Evolutionary conservation across 2,113 vertebrate species (phyloP), one percentile per base, ranked within the genome.

Genomic region (Ophthalmolycus amberensis): DNA sequence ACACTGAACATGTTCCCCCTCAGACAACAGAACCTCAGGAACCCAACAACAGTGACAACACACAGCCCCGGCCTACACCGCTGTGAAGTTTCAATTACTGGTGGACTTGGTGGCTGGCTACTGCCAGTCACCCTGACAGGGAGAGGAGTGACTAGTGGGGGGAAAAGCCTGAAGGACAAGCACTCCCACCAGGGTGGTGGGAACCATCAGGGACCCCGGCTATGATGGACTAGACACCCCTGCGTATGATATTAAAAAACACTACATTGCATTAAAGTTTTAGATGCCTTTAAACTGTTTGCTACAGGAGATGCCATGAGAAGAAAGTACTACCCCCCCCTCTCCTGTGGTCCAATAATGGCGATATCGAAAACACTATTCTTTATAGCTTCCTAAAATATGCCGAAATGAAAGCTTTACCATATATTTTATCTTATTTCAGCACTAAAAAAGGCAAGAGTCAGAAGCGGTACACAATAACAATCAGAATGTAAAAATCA

Each of bases 51-150:
- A 85, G 62, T 67, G 83, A 79, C 56, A 67, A 83, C 64, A 88
- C 80, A 80, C 79, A 88, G 34, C 29, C 64, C 32, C 42, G 79
- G 80, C 82, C 83, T 68, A 80, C 83, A 64, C 82, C 54, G 42
- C 85, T 77, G 86, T 88, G 91, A 90, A 81, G 85, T 92, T 94
- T 93, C 92, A 94, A 93, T 93, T 93, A 94, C 92, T 72, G 74
- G 58, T 56, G 54, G 81, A 83, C 70, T 86, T 77, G 87, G 69
- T 79, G 75, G 85, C 79, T 80, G 86, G 84, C 81, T 84, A 64
- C 84, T 88, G 89, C 83, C 87, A 88, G 75, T 91, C 91, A 91
- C 58, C 58, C 80, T 92, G 88, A 80, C 79, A 75, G 74, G 62
- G 69, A 74, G 29, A 54, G 64, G 59, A 86, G 79, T 67, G 83